Base-by-base conservation (phyloP, 2,797 vertebrate genomes). In the Manis crassicaudata region DNA sequence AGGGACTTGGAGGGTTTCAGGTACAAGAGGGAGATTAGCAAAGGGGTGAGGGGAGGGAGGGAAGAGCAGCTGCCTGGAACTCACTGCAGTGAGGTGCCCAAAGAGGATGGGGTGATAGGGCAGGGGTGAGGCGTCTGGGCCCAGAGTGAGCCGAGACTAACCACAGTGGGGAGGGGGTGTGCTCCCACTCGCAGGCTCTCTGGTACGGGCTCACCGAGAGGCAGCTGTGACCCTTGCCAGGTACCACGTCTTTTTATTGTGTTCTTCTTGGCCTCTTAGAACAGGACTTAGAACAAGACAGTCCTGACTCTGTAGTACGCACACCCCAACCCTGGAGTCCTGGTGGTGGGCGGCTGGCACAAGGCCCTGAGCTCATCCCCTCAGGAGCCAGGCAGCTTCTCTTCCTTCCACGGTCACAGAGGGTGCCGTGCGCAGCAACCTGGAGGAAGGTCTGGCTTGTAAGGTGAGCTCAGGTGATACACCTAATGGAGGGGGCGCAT, bases 71-170 rank as follows among this genome's bases (percentile, higher is more conserved):
- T 92, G 18, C 87, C 70, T 94, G 65, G 77, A 90, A 75, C 81
- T 96, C 58, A 32, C 52, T 80, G 65, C 81, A 37, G 21, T 50
- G 25, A 89, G 83, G 65, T 5, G 67, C 94, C 95, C 60, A 83
- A 76, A 80, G 80, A 90, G 54, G 56, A 92, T 65, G 67, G 90
- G 67, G 67, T 84, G 67, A 67, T 60, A 93, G 94, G 84, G 50
- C 92, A 90, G 40, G 29, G 73, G 75, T 94, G 88, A 96, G 88
- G 87, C 60, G 58, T 85, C 89, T 93, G 94, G 76, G 73, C 70
- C 85, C 81, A 72, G 40, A 86, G 75, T 6, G 4, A 77, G 79
- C 90, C 50, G 50, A 93, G 92, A 92, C 83, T 70, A 95, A 92
- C 77, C 75, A 37, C 27, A 40, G 18, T 14, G 17, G 37, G 54